Evolutionary conservation across 2,113 vertebrate genomes (phyloP), one percentile per base, ranked within the genome.

Genomic region (Saimiri boliviensis): DNA sequence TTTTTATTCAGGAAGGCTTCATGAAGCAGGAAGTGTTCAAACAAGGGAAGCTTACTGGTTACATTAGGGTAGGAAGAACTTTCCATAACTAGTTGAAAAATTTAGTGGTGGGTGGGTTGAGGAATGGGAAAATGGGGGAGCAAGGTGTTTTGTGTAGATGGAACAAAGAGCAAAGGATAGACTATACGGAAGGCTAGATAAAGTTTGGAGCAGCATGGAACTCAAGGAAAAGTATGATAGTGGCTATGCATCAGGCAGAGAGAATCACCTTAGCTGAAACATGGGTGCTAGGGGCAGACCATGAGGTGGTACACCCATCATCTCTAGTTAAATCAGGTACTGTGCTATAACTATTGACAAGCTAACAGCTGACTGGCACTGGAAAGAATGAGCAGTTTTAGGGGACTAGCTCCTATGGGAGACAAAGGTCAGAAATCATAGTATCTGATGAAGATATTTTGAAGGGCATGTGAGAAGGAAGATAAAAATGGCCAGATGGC

Each of bases 1-100:
- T 82, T n/a, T 96, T 94, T 94, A 66, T 90, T 80, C 20, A 96
- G 70, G 35, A 93, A 89, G 21, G 25, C 40, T 96, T 40, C 81
- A 63, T 71, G 58, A 82, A 97, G 35, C 47, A 96, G 35, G 27
- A 87, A 84, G 58, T 92, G 16, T 93, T 87, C n/a, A 92, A 74
- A 93, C 35, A 40, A 92, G 86, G 42, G 32, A 82, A 91, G 13
- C 49, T 94, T 91, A 85, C 13, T 90, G 40, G 52, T 25, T 89
- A 91, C 91, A 68, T 88, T 60, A 86, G 42, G 30, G 9, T 79
- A 12, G 77, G 37, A 79, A 37, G 70, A 96, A 80, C 30, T 49
- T 93, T 77, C 25, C 35, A 84, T 92, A 92, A 74, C 32, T 63
- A 82, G 56, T 27, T 86, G 8, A 20, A 94, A 94, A 93, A 71